These are phyloP conservation scores for Paramisgurnus dabryanus DNA, from an alignment of 2,113 vertebrate genomes.

Conservation along the genomic window DNA sequence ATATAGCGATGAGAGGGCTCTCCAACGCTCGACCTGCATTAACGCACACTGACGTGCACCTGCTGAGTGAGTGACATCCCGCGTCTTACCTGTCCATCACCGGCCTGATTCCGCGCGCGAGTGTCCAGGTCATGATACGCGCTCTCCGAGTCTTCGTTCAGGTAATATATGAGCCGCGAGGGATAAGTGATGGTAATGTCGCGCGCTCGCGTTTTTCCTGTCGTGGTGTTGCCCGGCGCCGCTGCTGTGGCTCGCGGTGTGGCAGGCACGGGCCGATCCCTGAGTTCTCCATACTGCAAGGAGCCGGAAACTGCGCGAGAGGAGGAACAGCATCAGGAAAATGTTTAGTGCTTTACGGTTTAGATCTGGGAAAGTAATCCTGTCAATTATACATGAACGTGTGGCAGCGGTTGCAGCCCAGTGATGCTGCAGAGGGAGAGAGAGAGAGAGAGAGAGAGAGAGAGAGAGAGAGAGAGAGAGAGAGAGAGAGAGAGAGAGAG, in stretches of 20 bases:
- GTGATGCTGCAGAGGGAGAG: slow-evolving; percentile 44
- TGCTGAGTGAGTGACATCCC: background rate
- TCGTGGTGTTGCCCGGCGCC: slow-evolving; percentile 68
- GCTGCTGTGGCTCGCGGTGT: slow-evolving; percentile 71
- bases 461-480: slow-evolving; percentile 6
- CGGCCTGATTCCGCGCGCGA: slow-evolving; percentile 84
- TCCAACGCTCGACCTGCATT: too few species aligned
- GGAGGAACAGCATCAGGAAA: slow-evolving; percentile 21
- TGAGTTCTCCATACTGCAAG: slow-evolving; percentile 71
- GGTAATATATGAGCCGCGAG: slow-evolving; percentile 92
- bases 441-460: too few species aligned
- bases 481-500: background rate
- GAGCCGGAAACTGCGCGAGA: slow-evolving; percentile 62
- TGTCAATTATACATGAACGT: slow-evolving; percentile 48
- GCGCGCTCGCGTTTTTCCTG: slow-evolving; percentile 64
- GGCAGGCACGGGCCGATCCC: slow-evolving; percentile 65
- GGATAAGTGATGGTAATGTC: slow-evolving; percentile 83
- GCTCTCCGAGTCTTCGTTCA: slow-evolving; percentile 93
- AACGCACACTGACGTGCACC: background rate
- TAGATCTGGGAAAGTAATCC: slow-evolving; percentile 35
- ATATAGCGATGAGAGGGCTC: too few species aligned
- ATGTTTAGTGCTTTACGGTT: slow-evolving; percentile 29
- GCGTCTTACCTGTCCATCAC: slow-evolving; percentile 83
- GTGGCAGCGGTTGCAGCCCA: slow-evolving; percentile 41
- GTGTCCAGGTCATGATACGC: slow-evolving; percentile 93